A percentile compares a stretch with the other conserved stretches of the same genome.
These are phyloP conservation scores for Conomelus anceps DNA, from an alignment of 2,888 invertebrate genomes.

Conservation along the genomic window DNA sequence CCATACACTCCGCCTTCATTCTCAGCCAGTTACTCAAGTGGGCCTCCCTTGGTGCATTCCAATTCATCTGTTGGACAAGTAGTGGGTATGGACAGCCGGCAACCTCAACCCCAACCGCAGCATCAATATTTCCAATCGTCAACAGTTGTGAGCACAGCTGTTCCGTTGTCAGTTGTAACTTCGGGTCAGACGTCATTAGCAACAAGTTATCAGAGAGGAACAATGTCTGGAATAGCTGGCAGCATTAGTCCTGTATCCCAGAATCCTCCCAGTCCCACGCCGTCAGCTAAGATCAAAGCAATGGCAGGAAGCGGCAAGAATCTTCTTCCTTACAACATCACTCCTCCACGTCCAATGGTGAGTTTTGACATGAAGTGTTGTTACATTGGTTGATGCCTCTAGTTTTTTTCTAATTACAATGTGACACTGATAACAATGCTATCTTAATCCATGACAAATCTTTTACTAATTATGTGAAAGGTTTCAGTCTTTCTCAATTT, in stretches of 20 bases:
- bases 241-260: slow-evolving; percentile 42
- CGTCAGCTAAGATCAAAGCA: slow-evolving; percentile 38
- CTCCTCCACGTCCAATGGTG: slow-evolving; percentile 72
- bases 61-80: neutral
- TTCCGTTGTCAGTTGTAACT: slow-evolving; percentile 18
- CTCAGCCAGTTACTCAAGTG: neutral
- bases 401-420: too few species aligned
- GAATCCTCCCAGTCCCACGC: slow-evolving; percentile 41
- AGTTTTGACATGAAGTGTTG: slow-evolving; percentile 31
- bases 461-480: too few species aligned
- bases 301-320: slow-evolving; percentile 50
- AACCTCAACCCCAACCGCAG: neutral
- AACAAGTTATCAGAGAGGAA: slow-evolving; percentile 34
- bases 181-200: slow-evolving; percentile 33
- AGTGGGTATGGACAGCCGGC: neutral
- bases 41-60: neutral
- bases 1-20: slow-evolving; percentile 24
- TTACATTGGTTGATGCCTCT: too few species aligned
- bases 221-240: slow-evolving; percentile 32
- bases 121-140: neutral
- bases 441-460: too few species aligned
- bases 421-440: too few species aligned
- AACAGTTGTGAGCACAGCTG: slow-evolving; percentile 11
- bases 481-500: too few species aligned
- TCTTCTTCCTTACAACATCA: slow-evolving; percentile 78